Evolutionary conservation across 2,113 vertebrate genomes (phyloP).

Genomic region (Rhizomys pruinosus): DNA sequence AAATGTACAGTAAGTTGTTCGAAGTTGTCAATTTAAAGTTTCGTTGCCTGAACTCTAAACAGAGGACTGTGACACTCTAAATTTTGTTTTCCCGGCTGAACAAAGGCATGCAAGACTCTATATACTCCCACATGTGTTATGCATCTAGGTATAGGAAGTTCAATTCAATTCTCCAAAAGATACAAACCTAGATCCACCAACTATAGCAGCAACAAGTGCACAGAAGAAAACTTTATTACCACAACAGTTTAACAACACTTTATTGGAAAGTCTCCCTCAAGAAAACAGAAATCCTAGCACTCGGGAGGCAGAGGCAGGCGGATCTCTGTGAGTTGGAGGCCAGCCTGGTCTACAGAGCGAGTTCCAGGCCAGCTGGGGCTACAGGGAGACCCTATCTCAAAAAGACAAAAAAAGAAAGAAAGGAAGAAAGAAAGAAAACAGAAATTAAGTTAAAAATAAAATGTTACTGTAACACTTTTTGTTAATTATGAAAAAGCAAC

Average conservation of each 20-base stretch:
- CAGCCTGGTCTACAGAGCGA: too few species aligned
- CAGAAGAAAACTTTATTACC: not conserved
- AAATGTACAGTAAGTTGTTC: not conserved
- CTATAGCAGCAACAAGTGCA: accelerated
- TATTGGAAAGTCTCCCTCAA: not conserved
- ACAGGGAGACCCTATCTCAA: too few species aligned
- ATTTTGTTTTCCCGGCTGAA: not conserved
- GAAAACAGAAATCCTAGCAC: not conserved
- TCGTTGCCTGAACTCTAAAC: not conserved
- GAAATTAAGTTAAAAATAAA: slow-evolving; percentile 29
- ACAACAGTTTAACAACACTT: not conserved
- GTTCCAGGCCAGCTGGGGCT: too few species aligned
- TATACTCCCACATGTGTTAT: not conserved
- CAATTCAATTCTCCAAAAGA: not conserved
- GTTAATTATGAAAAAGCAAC: not conserved
- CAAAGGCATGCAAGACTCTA: not conserved
- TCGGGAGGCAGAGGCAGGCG: too few species aligned
- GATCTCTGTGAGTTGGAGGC: too few species aligned
- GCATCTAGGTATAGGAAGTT: not conserved
- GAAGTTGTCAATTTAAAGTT: not conserved
- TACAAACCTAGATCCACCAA: too few species aligned
- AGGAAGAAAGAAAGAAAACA: too few species aligned
- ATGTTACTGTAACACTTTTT: not conserved
- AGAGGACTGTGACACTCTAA: not conserved
- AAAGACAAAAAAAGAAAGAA: too few species aligned